Evolutionary conservation across 2,888 invertebrate species (phyloP), one percentile per base, ranked within the genome.

Genomic region (Microplitis deprimator): DNA sequence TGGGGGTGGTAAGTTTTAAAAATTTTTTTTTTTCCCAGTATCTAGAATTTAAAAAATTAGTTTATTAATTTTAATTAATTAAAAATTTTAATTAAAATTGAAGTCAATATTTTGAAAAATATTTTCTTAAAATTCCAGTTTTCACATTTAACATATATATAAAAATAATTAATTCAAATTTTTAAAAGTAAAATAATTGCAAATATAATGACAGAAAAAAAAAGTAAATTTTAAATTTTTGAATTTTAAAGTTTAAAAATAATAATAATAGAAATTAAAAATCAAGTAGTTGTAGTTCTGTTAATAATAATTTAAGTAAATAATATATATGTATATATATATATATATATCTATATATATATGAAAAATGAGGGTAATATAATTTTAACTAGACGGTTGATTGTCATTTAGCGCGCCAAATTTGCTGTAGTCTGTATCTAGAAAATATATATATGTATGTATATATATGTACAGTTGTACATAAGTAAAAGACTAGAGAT

Each of bases 1-100:
- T 93, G 97, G 97, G 85, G 97, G 97, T 89, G 97, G 97, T 97
- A 88, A 94, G 95, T 94, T 64, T 39, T 50, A 13, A 13, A 13
- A 13, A 13, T 13, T 2, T 10, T 13, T 50, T 50, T 50, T 50
- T 50, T 50, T 13, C 3, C 6, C 4, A 1, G 10, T 50, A 0
- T 50, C 8, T 10, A 50, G 4, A 50, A 10, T 13, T 50, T 50
- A 50, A 13, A 50, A 50, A 50, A 50, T 10, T 7, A 0, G 2
- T 41, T 41, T 41, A 41, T 41, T 41, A 8, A 8, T 41, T 41
- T 41, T 41, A 41, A 41, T 41, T 41, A 41, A 41, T 41, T 41
- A 41, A 41, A 41, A 41, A 41, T 8, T 41, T 41, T 41, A 8
- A 7, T 4, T 29, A 2, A 29, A 29, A 29, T 29, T 29, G 3